Conservation (phyloP, 2,113 vertebrate species). For the Sapayoa aenigma region DNA sequence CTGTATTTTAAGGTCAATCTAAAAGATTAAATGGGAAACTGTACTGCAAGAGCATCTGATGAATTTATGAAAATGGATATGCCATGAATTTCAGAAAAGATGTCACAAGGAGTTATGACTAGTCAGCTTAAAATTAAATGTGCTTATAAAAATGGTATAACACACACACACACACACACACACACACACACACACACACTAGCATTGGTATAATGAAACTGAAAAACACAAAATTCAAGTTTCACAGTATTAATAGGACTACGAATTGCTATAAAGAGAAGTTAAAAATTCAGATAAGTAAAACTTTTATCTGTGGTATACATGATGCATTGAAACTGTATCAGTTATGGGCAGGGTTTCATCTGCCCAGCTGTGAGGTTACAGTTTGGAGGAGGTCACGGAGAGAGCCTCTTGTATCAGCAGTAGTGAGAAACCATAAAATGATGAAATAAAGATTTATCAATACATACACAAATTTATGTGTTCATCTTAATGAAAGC, state of each 20-base stretch:
- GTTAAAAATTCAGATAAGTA: not conserved
- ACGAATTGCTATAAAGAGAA: not conserved
- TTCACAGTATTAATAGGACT: not conserved
- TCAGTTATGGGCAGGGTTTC: not conserved
- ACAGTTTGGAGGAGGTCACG: not conserved
- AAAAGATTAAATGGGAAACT: not conserved
- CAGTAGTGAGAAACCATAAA: not conserved
- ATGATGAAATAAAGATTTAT: not conserved
- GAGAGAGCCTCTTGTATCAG: not conserved
- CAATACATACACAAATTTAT: not conserved
- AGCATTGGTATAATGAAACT: not conserved
- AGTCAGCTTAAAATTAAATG: not conserved
- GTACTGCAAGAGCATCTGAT: not conserved
- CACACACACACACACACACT: rapidly evolving
- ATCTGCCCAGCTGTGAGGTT: not conserved
- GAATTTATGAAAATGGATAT: not conserved
- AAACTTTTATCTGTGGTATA: not conserved
- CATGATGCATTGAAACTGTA: rapidly evolving
- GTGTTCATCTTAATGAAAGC: not conserved
- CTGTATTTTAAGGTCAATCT: not conserved
- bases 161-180: rapidly evolving
- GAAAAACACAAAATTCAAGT: not conserved
- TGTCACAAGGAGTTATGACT: not conserved
- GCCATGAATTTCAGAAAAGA: not conserved
- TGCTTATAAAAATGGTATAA: not conserved